Evolutionary conservation across 2,797 vertebrate species (phyloP).

Genomic region (Valencia hispanica): DNA sequence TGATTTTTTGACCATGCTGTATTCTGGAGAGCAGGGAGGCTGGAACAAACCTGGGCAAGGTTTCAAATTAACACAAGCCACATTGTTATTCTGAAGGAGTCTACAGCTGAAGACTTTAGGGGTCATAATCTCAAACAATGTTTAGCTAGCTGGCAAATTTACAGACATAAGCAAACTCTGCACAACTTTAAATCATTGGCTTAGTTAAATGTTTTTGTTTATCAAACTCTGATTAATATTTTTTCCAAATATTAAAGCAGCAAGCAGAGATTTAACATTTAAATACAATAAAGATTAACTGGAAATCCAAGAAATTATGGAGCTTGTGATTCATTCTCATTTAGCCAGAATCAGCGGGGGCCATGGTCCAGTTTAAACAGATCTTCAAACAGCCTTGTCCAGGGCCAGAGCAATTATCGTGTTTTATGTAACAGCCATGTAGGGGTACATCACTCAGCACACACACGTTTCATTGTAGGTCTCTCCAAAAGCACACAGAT

Average conservation of each 20-base stretch:
- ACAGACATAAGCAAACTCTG: background rate
- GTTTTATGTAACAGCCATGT: constrained; percentile 9
- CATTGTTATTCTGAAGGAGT: background rate
- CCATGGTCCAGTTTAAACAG: constrained; percentile 5
- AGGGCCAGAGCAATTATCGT: background rate
- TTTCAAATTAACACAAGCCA: background rate
- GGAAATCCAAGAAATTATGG: background rate
- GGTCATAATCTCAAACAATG: background rate
- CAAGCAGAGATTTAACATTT: background rate
- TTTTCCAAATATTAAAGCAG: background rate
- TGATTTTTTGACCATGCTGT: background rate
- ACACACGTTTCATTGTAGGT: constrained; percentile 2
- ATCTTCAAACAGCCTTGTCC: constrained; percentile 8
- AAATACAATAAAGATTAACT: background rate
- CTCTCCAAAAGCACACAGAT: constrained; percentile 3
- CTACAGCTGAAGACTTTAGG: background rate
- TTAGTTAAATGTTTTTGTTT: background rate
- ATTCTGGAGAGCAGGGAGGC: background rate
- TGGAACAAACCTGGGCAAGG: background rate
- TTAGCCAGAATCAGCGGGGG: background rate
- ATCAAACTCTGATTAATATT: background rate
- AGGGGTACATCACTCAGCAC: constrained; percentile 7
- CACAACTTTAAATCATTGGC: background rate
- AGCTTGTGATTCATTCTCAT: background rate
- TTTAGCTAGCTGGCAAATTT: constrained; percentile 1